These are phyloP conservation scores for Gavialis gangeticus DNA, from an alignment of 2,113 vertebrate species.

Conservation along the genomic window DNA sequence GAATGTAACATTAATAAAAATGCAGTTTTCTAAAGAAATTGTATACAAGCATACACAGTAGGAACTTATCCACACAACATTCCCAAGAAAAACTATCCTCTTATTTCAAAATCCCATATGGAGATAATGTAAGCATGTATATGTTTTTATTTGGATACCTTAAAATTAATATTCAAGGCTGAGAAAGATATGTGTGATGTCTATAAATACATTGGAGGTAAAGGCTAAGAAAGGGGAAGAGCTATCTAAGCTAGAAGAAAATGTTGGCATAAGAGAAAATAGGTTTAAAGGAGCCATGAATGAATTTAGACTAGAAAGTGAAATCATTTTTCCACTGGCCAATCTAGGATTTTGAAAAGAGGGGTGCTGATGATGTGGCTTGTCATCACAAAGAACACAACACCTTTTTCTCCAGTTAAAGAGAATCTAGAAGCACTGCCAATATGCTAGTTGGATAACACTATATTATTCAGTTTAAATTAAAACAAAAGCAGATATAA, in stretches of 20 bases:
- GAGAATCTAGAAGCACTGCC: too few relatives aligned
- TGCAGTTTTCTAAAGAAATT: background rate
- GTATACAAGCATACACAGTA: background rate
- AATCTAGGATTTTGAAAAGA: too few relatives aligned
- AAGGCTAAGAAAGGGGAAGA: background rate
- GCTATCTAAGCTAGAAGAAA: background rate
- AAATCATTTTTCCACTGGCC: background rate
- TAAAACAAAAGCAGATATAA: too few relatives aligned
- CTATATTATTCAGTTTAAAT: too few relatives aligned
- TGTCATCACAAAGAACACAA: too few relatives aligned
- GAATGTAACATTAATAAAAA: background rate
- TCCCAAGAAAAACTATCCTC: background rate
- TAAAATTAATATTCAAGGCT: slow-evolving; percentile 20
- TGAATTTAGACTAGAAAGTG: background rate
- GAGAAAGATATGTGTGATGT: background rate
- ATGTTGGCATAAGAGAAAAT: background rate
- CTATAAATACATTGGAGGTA: background rate
- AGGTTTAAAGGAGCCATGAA: background rate
- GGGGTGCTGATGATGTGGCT: too few relatives aligned
- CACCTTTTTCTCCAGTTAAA: too few relatives aligned
- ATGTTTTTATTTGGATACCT: background rate
- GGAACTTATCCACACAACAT: background rate
- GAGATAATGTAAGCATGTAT: background rate
- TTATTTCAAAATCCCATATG: background rate
- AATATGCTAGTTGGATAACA: too few relatives aligned